Evolutionary conservation across 2,797 vertebrate species (phyloP).

Genomic region (Orientallactaga sibirica): DNA sequence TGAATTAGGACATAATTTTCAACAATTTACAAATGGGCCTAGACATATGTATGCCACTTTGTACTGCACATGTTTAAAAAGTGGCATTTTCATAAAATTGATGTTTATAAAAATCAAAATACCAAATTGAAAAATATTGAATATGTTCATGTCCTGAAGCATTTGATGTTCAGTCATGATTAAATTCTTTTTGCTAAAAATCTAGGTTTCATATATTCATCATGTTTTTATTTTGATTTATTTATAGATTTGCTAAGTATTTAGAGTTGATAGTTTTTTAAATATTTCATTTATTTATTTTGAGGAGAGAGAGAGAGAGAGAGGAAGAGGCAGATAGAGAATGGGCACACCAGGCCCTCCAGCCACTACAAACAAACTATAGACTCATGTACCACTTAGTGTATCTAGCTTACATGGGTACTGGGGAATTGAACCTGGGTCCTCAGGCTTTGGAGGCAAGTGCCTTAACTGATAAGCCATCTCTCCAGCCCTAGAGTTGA

Average conservation of each 20-base stretch:
- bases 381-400: too few species aligned
- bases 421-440: too few species aligned
- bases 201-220: not conserved
- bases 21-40: not conserved
- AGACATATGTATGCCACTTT: not conserved
- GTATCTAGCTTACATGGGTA: too few species aligned
- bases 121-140: not conserved
- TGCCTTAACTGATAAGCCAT: too few species aligned
- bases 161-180: not conserved
- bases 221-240: slow-evolving; percentile 6
- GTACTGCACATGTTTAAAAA: not conserved
- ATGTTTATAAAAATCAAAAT: not conserved
- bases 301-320: too few species aligned
- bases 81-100: not conserved
- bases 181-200: not conserved
- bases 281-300: too few species aligned
- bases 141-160: not conserved
- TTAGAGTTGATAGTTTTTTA: not conserved
- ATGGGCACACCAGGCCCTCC: too few species aligned
- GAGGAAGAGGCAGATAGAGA: too few species aligned
- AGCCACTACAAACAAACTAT: too few species aligned
- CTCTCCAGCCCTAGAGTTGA: too few species aligned
- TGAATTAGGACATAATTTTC: not conserved
- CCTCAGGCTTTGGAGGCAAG: too few species aligned
- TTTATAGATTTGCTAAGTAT: not conserved